Percentiles rank a stretch among this genome's conserved stretches.
Evolutionary conservation across 2,888 invertebrate species (phyloP).

Genomic region (Acleris emargana): DNA sequence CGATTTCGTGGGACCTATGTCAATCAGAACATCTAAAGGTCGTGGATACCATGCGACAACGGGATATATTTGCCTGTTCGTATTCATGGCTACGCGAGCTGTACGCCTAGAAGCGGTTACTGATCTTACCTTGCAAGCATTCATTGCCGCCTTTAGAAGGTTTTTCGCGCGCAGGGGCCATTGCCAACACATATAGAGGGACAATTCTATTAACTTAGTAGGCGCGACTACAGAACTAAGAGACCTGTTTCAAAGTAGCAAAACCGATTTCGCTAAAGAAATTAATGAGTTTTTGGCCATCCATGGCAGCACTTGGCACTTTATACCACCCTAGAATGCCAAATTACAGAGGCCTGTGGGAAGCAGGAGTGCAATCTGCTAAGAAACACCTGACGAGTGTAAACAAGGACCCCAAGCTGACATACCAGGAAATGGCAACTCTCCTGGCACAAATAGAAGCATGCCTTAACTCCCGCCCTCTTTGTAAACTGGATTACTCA

Average conservation of each 20-base stretch:
- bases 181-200: conserved; percentile 39
- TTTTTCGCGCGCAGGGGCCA: conserved; percentile 30
- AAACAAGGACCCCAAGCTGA: conserved; percentile 37
- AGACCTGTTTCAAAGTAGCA: conserved; percentile 18
- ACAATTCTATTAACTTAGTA: conserved; percentile 41
- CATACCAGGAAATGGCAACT: conserved; percentile 39
- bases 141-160: conserved; percentile 2
- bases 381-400: conserved; percentile 41
- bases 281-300: conserved; percentile 31
- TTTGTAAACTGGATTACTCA: conserved; percentile 32
- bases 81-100: background rate
- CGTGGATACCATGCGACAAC: background rate
- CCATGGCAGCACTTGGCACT: conserved; percentile 21
- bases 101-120: background rate
- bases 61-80: background rate
- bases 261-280: conserved; percentile 18
- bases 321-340: conserved; percentile 8
- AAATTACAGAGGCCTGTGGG: conserved; percentile 43
- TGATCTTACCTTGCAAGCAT: conserved; percentile 1
- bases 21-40: conserved; percentile 1
- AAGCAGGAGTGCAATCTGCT: conserved; percentile 39
- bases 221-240: conserved; percentile 37
- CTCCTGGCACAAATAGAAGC: conserved; percentile 40
- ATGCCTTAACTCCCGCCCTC: conserved; percentile 40
- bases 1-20: background rate